Base-by-base conservation (phyloP, 1,140 invertebrate genomes). In the Neoseiulus cucumeris region DNA sequence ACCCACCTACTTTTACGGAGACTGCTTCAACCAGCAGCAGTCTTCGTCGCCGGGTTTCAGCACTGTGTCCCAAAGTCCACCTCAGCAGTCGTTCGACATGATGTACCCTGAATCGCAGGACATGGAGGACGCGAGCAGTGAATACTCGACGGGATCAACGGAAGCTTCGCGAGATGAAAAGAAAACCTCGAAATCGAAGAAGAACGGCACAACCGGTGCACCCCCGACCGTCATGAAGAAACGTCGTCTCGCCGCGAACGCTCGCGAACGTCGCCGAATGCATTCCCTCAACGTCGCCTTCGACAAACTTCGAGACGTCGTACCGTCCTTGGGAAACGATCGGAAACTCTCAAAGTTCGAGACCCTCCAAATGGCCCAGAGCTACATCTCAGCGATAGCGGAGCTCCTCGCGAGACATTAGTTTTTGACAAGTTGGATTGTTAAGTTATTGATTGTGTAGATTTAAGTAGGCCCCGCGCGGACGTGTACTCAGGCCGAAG, bases 211-310 rank as follows among this genome's bases (percentile, higher is more conserved):
- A 6, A 29, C 20, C 44, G 30, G 7, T 4, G 20, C n/a, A 14
- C 66, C 71, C 0, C 70, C 70, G 9, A 65, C 68, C 2, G 82
- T 91, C 7, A 83, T 90, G 72, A 82, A 83, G 68, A 87, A 89
- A 73, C 79, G 91, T 29, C 79, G 92, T 45, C 73, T 93, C 18
- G 91, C 91, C 0, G 92, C 91, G 0, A 97, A 97, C 74, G 91
- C 90, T 0, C 76, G 92, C 0, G 91, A 96, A 78, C 78, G 92
- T 64, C 79, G 90, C 64, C 76, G 91, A 5, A 97, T 96, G 91
- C 88, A 93, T 76, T 91, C 89, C 74, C 78, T 96, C 47, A 95
- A 96, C 73, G 85, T 87, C 67, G 91, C 91, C 0, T 96, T 95
- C 73, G 91, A 95, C 73, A 80, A 86, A 64, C 81, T 98, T 0